These are phyloP conservation scores for Virgularia gustaviana DNA, from an alignment of 92 coral and sea anemone genomes.

Conservation along the genomic window DNA sequence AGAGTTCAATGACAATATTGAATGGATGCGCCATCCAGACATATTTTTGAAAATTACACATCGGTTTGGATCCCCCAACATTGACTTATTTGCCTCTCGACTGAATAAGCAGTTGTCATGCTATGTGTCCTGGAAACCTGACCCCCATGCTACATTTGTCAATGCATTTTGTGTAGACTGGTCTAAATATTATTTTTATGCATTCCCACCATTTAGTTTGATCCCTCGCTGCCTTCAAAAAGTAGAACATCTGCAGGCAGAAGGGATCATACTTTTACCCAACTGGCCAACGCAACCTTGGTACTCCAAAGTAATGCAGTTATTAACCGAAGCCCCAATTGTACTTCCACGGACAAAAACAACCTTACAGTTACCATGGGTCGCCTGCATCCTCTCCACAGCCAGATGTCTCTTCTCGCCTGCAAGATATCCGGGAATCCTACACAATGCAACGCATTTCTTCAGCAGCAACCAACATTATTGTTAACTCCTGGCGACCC, in stretches of 20 bases:
- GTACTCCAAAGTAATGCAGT: constrained; percentile 3
- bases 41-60: constrained; percentile 27
- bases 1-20: constrained; percentile 41
- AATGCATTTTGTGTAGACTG: constrained; percentile 49
- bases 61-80: constrained; percentile 29
- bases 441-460: background rate
- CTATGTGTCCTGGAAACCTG: constrained; percentile 56
- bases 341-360: constrained; percentile 4
- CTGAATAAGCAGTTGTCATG: constrained; percentile 37
- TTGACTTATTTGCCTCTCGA: constrained; percentile 47
- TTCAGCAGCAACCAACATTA: constrained; percentile 14
- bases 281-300: constrained; percentile 40
- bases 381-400: background rate
- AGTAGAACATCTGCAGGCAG: constrained; percentile 39
- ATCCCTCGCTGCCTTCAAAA: constrained; percentile 46
- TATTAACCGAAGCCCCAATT: background rate
- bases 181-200: constrained; percentile 27
- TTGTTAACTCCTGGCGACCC: background rate
- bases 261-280: constrained; percentile 46
- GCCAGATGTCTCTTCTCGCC: constrained; percentile 12
- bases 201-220: constrained; percentile 52
- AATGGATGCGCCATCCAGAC: constrained; percentile 36
- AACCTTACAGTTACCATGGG: constrained; percentile 31
- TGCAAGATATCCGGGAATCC: constrained; percentile 42
- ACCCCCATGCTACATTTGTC: constrained; percentile 48